Conservation (phyloP, 1,140 invertebrate genomes). For the Caerostris darwini region DNA sequence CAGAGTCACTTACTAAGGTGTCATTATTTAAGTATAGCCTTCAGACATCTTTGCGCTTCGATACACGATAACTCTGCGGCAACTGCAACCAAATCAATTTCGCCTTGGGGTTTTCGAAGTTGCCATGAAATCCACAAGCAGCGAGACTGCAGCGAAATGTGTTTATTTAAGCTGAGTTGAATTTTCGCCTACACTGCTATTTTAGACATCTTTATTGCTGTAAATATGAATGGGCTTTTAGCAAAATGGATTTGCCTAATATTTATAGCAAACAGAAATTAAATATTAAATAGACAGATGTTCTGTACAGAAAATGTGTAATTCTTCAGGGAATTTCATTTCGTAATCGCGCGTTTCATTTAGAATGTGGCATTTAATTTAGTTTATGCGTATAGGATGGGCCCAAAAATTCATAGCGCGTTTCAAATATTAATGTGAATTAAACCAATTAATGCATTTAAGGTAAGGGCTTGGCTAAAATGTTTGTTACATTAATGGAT, state of each 20-base stretch:
- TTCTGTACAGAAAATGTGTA: too few relatives aligned
- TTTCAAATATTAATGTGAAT: too few relatives aligned
- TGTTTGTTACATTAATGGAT: too few relatives aligned
- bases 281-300: too few relatives aligned
- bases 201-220: neutral
- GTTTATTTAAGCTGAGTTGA: neutral
- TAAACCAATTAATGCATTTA: too few relatives aligned
- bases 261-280: neutral
- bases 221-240: neutral
- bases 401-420: too few relatives aligned
- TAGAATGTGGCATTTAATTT: too few relatives aligned
- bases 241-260: neutral
- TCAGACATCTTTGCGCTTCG: neutral
- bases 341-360: too few relatives aligned
- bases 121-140: neutral
- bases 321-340: too few relatives aligned
- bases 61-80: neutral
- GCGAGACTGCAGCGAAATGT: neutral
- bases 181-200: neutral
- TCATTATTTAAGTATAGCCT: neutral
- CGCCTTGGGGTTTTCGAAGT: neutral
- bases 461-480: too few relatives aligned
- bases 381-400: too few relatives aligned
- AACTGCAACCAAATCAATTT: neutral
- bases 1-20: neutral